A percentile compares a stretch with the other conserved stretches of the same genome.
Evolutionary conservation across 2,113 vertebrate species (phyloP).

Genomic region (Mesembrinibis cayennensis): DNA sequence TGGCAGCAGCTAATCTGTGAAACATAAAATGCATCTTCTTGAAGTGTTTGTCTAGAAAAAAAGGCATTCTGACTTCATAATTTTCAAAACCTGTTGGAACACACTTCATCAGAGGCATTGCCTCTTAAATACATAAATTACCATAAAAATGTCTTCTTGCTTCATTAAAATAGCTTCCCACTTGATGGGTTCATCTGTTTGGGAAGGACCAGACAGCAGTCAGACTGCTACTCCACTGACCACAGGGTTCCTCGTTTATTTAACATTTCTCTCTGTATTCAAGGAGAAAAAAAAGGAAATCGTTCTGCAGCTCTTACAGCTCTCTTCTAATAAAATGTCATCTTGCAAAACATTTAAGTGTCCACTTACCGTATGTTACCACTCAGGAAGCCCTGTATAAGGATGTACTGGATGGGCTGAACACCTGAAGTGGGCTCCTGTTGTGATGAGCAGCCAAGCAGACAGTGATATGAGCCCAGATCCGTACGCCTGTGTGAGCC

Average conservation of each 20-base stretch:
- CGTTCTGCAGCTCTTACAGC: not conserved
- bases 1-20: constrained; percentile 51
- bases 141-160: not conserved
- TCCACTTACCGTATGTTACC: not conserved
- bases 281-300: not conserved
- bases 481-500: fast-evolving
- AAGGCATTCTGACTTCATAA: not conserved
- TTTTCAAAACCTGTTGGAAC: not conserved
- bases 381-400: not conserved
- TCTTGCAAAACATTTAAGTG: not conserved
- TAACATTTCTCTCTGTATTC: not conserved
- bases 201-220: not conserved
- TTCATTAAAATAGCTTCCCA: not conserved
- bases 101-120: not conserved
- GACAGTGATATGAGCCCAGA: not conserved
- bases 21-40: constrained; percentile 50
- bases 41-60: constrained; percentile 55
- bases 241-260: not conserved
- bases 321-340: not conserved
- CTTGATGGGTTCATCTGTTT: not conserved
- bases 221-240: not conserved
- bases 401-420: not conserved
- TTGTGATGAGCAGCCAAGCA: not conserved
- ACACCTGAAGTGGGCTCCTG: not conserved
- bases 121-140: not conserved